phyloP scores from a whole-genome alignment of 2,888 invertebrate species.

The Campoplex capitator region DNA sequence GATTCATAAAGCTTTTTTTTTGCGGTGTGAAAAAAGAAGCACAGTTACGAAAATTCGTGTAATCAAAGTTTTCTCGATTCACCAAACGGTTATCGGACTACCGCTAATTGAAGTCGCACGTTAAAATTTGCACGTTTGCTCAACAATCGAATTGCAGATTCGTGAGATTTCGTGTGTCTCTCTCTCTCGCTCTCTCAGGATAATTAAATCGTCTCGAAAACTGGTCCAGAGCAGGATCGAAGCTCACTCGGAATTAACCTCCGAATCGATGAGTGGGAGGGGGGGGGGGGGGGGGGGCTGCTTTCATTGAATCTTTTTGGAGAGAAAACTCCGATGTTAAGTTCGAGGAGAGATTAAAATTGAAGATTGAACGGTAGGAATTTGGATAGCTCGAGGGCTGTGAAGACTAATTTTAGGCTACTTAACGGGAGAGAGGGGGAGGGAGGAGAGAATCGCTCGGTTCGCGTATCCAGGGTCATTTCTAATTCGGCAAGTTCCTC shows the following conservation, averaged over 20 bases:
- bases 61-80: not conserved
- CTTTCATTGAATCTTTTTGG: not conserved
- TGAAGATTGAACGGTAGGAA: not conserved
- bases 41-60: not conserved
- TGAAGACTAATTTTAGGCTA: not conserved
- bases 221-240: not conserved
- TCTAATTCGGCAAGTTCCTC: constrained; percentile 27
- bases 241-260: not conserved
- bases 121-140: not conserved
- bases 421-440: not conserved
- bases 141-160: not conserved
- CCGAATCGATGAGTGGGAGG: not conserved
- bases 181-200: not conserved
- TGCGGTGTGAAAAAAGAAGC: too few relatives aligned
- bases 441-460: not conserved
- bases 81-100: too few relatives aligned
- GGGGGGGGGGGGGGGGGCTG: too few relatives aligned
- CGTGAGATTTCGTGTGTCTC: not conserved
- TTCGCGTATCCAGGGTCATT: not conserved
- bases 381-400: not conserved
- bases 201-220: not conserved
- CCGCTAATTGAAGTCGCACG: not conserved
- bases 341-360: not conserved
- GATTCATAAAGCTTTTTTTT: not conserved
- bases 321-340: not conserved